phyloP scores from a whole-genome alignment of 2,888 invertebrate species.

The Omphaloscelis lunosa region DNA sequence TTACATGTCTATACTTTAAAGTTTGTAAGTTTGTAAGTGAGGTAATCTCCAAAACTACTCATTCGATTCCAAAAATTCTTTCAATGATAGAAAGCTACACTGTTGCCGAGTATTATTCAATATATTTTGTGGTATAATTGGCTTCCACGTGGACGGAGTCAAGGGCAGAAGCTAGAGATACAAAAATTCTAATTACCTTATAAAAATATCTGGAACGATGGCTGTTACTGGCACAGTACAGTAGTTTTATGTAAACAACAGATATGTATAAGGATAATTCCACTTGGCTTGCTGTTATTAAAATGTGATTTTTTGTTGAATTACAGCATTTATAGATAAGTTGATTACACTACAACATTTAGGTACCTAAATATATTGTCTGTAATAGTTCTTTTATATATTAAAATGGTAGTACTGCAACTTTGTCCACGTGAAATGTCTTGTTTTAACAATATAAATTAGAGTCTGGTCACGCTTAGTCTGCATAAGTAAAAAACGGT shows the following conservation, averaged over 20 bases:
- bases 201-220: background rate
- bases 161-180: background rate
- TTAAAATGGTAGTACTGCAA: background rate
- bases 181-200: conserved; percentile 4
- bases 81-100: no score
- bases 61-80: no score
- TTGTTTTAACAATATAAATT: no score
- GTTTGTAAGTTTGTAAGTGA: no score
- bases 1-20: no score
- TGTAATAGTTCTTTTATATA: no score
- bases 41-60: no score
- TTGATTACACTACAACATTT: background rate
- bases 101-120: no score
- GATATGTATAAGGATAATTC: background rate
- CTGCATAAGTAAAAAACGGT: no score
- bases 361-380: background rate
- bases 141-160: background rate
- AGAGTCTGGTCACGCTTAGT: no score
- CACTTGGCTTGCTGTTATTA: background rate
- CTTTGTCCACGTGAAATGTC: no score
- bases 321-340: background rate
- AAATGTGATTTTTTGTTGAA: background rate
- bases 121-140: background rate
- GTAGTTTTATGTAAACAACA: background rate
- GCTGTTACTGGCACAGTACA: background rate